Evolutionary conservation across 2,113 vertebrate species (phyloP), one percentile per base, ranked within the genome.

Genomic region (Tupaia chinensis): DNA sequence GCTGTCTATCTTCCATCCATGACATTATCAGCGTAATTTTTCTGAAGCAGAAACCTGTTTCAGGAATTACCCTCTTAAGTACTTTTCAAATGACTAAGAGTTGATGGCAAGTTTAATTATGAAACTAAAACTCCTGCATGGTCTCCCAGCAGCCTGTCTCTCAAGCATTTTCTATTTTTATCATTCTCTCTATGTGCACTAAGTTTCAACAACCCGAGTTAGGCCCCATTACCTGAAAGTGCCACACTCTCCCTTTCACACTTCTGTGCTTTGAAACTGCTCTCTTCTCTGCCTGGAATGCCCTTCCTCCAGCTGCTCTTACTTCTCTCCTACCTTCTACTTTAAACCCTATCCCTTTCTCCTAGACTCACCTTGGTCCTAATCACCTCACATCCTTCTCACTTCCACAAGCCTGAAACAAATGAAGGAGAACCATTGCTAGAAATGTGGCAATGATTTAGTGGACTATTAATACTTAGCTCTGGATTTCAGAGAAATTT

Each of bases 401-500:
- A 73, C 89, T 93, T 78, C 95, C 83, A 74, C 56, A 15, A 23
- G 19, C 70, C 77, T 93, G 25, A 95, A 94, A 87, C 56, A 92
- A 81, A 95, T 56, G 81, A 89, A 87, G 56, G 66, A 96, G 87
- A 95, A 86, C 44, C 79, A 66, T 77, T 68, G 27, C 80, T 95
- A 34, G 63, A 94, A 89, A 65, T 7, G 86, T 23, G 60, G 34
- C 80, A 83, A 27, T 95, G 97, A 97, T 97, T 96, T 97, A 97
- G 58, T 70, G 72, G 80, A 89, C 95, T 95, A 87, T 96, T 97
- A 97, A 97, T 97, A 96, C 93, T 94, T 95, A 96, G 93, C 91
- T 95, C 89, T 81, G 91, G 91, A 93, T 94, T 96, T 87, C 93
- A 87, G 91, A 29, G 80, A 93, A 96, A 97, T 97, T 97, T 97